Conservation (phyloP, 2,113 vertebrate genomes). For the Balaenoptera acutorostrata region DNA sequence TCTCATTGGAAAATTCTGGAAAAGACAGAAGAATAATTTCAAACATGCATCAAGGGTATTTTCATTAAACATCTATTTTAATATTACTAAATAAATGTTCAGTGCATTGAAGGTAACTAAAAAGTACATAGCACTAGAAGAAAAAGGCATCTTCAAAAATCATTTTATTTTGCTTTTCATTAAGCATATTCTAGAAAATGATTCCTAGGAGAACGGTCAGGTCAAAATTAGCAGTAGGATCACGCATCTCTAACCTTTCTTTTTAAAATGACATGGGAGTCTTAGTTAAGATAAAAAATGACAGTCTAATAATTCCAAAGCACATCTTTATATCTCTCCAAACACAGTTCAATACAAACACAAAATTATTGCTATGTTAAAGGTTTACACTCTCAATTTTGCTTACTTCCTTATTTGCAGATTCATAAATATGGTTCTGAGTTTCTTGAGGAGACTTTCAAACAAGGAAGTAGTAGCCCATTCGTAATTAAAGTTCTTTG, state of each 20-base stretch:
- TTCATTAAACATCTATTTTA: neutral
- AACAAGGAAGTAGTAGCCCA: neutral
- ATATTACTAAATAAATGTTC: neutral
- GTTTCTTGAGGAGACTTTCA: neutral
- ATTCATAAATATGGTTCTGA: neutral
- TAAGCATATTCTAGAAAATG: constrained; percentile 2
- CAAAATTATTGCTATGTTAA: neutral
- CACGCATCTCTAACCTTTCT: neutral
- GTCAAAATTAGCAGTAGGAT: constrained; percentile 15
- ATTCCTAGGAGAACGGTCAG: neutral
- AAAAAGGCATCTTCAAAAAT: neutral
- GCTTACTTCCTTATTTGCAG: neutral
- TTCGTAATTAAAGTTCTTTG: constrained; percentile 10
- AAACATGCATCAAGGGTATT: neutral
- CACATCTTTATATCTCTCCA: neutral
- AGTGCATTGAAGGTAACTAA: neutral
- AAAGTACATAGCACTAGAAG: neutral
- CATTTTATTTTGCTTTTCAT: neutral
- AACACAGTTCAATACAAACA: neutral
- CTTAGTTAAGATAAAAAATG: neutral
- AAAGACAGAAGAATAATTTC: constrained; percentile 44
- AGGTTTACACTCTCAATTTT: neutral
- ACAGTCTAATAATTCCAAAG: neutral
- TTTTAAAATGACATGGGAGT: neutral
- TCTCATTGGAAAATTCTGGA: constrained; percentile 88